Evolutionary conservation across 53 echinoderm and acorn worm genomes (phyloP), one percentile per base, ranked within the genome.

Genomic region (Echinometra lucunter): DNA sequence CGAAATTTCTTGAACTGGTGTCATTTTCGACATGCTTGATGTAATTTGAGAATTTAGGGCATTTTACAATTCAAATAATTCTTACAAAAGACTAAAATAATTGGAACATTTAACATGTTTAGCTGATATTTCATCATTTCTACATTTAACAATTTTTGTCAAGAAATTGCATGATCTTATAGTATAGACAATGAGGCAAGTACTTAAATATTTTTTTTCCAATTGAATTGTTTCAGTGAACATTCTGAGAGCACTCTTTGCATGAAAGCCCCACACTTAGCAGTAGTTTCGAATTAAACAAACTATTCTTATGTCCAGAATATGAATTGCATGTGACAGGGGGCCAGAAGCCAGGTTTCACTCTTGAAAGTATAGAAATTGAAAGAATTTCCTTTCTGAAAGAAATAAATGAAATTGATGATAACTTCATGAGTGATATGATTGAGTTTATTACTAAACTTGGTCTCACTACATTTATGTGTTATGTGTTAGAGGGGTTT

Each of bases 241-340:
- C n/a, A n/a, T n/a, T n/a, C n/a, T n/a, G n/a, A 72, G 35, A 72
- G 35, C 72, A 72, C 35, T 72, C 35, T 16, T 72, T 72, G 30
- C 72, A 72, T 0, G 15, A 30, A 9, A 32, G 72, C 72, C 35
- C 32, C 12, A n/a, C 72, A 30, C 35, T 32, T 72, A 72, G 35
- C 72, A 72, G 72, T 78, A 78, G 78, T 78, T 78, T 78, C 78
- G 78, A 78, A 78, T 78, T 78, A 6, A 40, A 78, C 21, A 78
- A 38, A 78, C 6, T 38, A 35, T 40, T 30, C 7, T 53, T 53
- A 53, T 53, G 53, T 49, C 9, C 49, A 6, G n/a, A n/a, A n/a
- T n/a, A n/a, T n/a, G n/a, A n/a, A 34, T 0, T 78, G 8, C 38
- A 5, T 42, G 38, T 78, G 42, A 23, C 38, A 7, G 19, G 42